Percentiles rank a stretch among this genome's conserved stretches.
Conservation (phyloP, 2,113 vertebrate species). For the Ictidomys tridecemlineatus region DNA sequence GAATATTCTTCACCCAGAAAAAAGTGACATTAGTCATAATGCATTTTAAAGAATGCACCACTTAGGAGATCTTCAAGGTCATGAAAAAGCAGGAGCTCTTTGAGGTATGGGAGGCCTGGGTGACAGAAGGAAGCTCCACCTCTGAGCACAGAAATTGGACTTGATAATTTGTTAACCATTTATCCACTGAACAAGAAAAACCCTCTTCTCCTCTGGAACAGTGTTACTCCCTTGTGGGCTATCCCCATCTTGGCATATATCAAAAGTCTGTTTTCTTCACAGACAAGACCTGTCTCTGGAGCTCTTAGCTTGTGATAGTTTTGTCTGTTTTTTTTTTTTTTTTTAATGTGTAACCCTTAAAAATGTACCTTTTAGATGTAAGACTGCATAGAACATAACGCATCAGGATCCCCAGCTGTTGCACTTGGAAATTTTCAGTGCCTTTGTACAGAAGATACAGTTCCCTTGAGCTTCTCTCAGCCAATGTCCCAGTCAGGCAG, state of each 20-base stretch:
- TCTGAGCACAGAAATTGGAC: not conserved
- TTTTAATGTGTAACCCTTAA: too few species aligned
- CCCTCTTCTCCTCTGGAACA: not conserved
- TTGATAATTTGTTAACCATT: not conserved
- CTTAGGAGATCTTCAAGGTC: not conserved
- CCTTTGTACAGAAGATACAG: not conserved
- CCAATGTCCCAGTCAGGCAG: not conserved
- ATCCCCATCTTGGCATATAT: not conserved
- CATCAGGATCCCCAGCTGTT: not conserved
- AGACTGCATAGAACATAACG: not conserved
- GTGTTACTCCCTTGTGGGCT: not conserved
- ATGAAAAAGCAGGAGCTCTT: not conserved
- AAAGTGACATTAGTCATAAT: not conserved
- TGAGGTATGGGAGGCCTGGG: not conserved
- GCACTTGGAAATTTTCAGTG: not conserved
- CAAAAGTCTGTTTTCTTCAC: not conserved
- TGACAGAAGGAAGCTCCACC: not conserved
- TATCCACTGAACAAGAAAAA: not conserved
- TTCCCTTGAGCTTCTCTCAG: not conserved
- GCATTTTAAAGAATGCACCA: not conserved
- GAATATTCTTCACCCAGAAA: not conserved
- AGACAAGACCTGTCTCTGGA: not conserved
- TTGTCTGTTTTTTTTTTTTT: too few species aligned
- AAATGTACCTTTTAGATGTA: not conserved
- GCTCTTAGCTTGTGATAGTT: not conserved